These are phyloP conservation scores for Barnardius zonarius DNA, from an alignment of 2,113 vertebrate genomes.

Conservation along the genomic window DNA sequence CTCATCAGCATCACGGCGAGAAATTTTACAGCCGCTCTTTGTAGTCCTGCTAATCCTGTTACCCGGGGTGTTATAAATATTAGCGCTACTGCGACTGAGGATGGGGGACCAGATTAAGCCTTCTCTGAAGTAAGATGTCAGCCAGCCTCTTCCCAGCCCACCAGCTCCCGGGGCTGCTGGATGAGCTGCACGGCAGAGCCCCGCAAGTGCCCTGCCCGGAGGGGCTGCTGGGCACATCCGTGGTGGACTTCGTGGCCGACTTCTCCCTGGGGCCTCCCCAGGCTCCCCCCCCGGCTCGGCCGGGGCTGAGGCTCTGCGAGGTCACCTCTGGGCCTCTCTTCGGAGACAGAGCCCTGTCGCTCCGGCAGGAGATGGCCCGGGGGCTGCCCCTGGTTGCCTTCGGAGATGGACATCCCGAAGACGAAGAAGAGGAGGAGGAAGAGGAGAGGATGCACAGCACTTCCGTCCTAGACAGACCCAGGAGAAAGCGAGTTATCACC, in stretches of 20 bases:
- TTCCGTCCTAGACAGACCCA: conserved; percentile 72
- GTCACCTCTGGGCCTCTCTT: conserved; percentile 59
- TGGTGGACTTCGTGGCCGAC: conserved; percentile 79
- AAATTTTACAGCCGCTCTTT: conserved; percentile 23
- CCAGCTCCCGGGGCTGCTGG: neutral
- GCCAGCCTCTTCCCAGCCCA: neutral
- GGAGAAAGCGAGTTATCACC: conserved; percentile 88
- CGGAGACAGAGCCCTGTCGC: conserved; percentile 11
- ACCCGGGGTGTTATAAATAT: conserved; percentile 62
- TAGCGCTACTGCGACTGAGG: neutral
- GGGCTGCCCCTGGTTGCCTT: conserved; percentile 27
- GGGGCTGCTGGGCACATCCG: conserved; percentile 63
- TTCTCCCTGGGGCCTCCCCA: conserved; percentile 69
- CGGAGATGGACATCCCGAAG: conserved; percentile 26
- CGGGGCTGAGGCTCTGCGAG: conserved; percentile 53
- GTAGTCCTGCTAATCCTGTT: conserved; percentile 67
- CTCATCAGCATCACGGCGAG: conserved; percentile 56
- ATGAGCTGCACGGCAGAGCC: conserved; percentile 24
- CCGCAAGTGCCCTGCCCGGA: conserved; percentile 68
- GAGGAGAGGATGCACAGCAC: conserved; percentile 14
- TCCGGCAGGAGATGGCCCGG: conserved; percentile 17
- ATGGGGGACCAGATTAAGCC: neutral
- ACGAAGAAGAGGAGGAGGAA: conserved; percentile 54
- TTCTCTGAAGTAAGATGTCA: conserved; percentile 26
- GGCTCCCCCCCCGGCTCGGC: neutral